A percentile compares a stretch with the other conserved stretches of the same genome.
These are phyloP conservation scores for Drosophila seguyi DNA, from an alignment of 1,140 invertebrate species.

Conservation along the genomic window DNA sequence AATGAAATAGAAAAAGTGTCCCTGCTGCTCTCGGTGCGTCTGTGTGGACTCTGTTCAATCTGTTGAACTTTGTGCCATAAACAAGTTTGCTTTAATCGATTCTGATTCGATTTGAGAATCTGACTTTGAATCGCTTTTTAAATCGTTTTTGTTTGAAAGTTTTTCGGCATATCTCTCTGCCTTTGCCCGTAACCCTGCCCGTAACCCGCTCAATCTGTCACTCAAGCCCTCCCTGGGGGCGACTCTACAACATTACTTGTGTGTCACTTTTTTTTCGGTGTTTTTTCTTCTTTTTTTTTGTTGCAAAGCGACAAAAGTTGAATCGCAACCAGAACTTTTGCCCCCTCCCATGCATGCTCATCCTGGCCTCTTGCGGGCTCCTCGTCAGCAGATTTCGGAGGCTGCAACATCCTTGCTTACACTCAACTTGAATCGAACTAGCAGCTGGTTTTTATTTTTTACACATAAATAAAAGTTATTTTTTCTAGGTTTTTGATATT, in stretches of 20 bases:
- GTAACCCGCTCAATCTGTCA: constrained; percentile 67
- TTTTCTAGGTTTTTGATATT: neutral
- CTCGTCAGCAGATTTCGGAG: constrained; percentile 33
- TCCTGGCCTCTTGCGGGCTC: constrained; percentile 17
- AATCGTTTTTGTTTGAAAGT: constrained; percentile 79
- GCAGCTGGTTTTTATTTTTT: neutral
- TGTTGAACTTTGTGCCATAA: constrained; percentile 55
- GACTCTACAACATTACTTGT: constrained; percentile 65
- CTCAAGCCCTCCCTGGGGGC: constrained; percentile 69
- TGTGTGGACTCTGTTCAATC: neutral
- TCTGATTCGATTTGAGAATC: constrained; percentile 63
- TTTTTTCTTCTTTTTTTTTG: constrained; percentile 20
- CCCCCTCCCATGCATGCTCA: constrained; percentile 21
- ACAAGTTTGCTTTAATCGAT: constrained; percentile 61
- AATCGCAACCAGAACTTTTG: constrained; percentile 54
- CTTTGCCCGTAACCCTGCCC: neutral
- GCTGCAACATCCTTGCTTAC: constrained; percentile 60
- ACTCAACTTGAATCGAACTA: constrained; percentile 47
- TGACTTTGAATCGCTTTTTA: constrained; percentile 77
- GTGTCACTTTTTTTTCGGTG: constrained; percentile 45
- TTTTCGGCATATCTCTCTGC: constrained; percentile 25
- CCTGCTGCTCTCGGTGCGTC: neutral
- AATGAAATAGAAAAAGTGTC: neutral
- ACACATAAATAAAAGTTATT: neutral
- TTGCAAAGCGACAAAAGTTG: constrained; percentile 51